These are phyloP conservation scores for Drosophila pseudoananassae DNA, from an alignment of 1,140 invertebrate species.

Conservation along the genomic window DNA sequence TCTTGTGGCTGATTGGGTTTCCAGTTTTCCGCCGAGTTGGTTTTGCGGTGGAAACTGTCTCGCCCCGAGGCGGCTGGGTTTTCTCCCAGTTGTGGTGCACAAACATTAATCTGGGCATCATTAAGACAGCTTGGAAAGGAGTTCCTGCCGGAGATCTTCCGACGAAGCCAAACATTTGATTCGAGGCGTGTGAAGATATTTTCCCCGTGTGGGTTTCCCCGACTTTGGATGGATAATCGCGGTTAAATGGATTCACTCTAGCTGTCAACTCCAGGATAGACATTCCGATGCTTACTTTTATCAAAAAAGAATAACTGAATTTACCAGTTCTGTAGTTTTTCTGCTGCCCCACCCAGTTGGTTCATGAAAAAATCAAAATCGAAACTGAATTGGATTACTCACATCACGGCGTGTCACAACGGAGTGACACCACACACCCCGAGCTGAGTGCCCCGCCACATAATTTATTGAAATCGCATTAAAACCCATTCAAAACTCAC, in stretches of 20 bases:
- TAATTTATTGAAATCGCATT: conserved; percentile 78
- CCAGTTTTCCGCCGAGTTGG: conserved; percentile 34
- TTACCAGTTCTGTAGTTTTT: background rate
- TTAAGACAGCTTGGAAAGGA: conserved; percentile 48
- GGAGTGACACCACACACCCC: conserved; percentile 46
- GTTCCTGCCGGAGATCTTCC: conserved; percentile 34
- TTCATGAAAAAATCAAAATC: conserved; percentile 31
- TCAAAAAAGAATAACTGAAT: background rate
- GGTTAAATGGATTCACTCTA: background rate
- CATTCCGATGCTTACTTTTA: background rate
- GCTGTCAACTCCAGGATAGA: background rate
- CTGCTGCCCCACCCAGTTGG: conserved; percentile 11
- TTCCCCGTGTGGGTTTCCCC: conserved; percentile 49
- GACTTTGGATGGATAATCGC: conserved; percentile 36
- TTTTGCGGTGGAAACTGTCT: conserved; percentile 45
- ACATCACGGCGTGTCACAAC: conserved; percentile 48
- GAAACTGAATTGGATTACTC: conserved; percentile 42
- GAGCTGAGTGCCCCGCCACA: conserved; percentile 13
- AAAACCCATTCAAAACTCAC: conserved; percentile 74
- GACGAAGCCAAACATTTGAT: conserved; percentile 37
- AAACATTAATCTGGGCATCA: conserved; percentile 76
- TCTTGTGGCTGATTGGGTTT: conserved; percentile 56
- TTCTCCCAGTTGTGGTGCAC: conserved; percentile 22
- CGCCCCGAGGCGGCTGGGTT: conserved; percentile 38
- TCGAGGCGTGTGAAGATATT: conserved; percentile 52